Conservation (phyloP, 2,797 vertebrate genomes). For the Sebastiscus albofasciatus region DNA sequence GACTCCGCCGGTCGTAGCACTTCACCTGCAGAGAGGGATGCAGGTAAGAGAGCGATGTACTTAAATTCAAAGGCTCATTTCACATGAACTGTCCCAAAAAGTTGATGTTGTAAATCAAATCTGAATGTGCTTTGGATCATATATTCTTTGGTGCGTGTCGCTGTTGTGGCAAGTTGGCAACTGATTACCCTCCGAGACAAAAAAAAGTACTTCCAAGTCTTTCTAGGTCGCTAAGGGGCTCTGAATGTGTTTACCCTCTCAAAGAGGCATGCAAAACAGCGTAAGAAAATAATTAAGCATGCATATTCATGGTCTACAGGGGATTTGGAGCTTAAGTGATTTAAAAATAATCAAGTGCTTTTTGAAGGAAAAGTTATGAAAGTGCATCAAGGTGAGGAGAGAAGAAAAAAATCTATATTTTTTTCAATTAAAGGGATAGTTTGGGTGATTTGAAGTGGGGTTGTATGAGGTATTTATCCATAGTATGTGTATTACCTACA, state of each 20-base stretch:
- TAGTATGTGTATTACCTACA: too few species aligned
- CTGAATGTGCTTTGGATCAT: background rate
- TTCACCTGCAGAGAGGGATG: conserved; percentile 84
- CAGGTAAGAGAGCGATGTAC: background rate
- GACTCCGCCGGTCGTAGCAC: conserved; percentile 88
- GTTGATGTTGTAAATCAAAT: background rate
- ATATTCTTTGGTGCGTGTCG: background rate
- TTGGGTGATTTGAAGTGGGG: too few species aligned
- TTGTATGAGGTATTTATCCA: too few species aligned
- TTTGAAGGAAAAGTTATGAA: conserved; percentile 6
- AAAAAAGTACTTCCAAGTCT: background rate
- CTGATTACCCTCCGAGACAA: background rate
- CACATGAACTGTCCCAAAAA: background rate
- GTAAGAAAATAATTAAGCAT: conserved; percentile 6
- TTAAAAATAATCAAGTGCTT: conserved; percentile 24
- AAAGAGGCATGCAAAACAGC: conserved; percentile 5
- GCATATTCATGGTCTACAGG: background rate
- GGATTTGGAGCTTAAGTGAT: conserved; percentile 13
- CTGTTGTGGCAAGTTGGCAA: conserved; percentile 14
- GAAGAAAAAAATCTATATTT: background rate
- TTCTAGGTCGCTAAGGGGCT: conserved; percentile 1
- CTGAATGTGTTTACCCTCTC: conserved; percentile 5
- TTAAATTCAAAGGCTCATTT: background rate
- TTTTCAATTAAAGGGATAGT: too few species aligned
- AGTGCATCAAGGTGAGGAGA: background rate